Percentiles rank a stretch among this genome's conserved stretches.
Conservation (phyloP, 2,888 invertebrate species). For the Arrhopalites spinosus region DNA sequence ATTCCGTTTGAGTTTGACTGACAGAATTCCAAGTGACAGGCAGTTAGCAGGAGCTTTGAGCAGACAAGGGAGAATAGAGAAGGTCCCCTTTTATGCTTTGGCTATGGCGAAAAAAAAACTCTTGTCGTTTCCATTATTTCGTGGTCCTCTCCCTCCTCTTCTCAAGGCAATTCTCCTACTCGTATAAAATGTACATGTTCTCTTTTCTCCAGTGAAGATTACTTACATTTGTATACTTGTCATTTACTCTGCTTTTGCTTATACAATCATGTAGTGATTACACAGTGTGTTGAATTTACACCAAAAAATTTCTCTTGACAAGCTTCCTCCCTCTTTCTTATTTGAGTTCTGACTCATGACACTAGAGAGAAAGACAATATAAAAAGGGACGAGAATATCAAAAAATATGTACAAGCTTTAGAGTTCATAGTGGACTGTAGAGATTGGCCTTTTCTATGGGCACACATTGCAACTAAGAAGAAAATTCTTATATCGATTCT, state of each 20-base stretch:
- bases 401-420: too few relatives aligned
- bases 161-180: too few relatives aligned
- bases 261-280: not conserved
- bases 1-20: constrained; percentile 22
- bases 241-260: not conserved
- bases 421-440: too few relatives aligned
- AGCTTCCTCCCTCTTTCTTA: too few relatives aligned
- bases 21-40: constrained; percentile 21
- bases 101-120: not conserved
- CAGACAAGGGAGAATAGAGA: not conserved
- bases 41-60: constrained; percentile 2
- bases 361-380: too few relatives aligned
- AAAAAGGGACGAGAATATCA: too few relatives aligned
- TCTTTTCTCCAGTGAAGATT: constrained; percentile 10
- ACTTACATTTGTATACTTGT: constrained; percentile 18
- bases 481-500: constrained; percentile 5
- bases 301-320: too few relatives aligned
- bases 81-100: not conserved
- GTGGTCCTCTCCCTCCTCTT: not conserved
- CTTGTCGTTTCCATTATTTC: not conserved
- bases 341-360: constrained; percentile 17
- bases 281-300: not conserved
- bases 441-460: too few relatives aligned
- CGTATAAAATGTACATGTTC: not conserved
- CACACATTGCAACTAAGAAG: too few relatives aligned